Evolutionary conservation across 2,888 invertebrate species (phyloP).

Genomic region (Lacanobia oleracea): DNA sequence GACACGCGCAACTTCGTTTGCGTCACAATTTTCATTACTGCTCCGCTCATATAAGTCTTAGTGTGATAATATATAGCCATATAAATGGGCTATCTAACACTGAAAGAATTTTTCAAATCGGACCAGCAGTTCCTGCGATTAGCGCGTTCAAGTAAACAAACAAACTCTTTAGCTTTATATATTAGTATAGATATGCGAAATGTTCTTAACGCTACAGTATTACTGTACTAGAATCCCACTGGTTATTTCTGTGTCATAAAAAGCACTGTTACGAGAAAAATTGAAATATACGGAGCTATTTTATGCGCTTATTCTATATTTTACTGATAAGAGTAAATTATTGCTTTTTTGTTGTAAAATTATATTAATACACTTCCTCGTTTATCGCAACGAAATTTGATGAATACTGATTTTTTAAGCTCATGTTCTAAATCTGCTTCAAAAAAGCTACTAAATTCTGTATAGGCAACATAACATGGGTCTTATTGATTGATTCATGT

Average conservation of each 20-base stretch:
- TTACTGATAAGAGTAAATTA: slow-evolving; percentile 18
- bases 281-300: not conserved
- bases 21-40: too few species aligned
- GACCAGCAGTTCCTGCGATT: too few species aligned
- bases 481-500: slow-evolving; percentile 4
- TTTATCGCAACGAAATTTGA: not conserved
- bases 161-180: too few species aligned
- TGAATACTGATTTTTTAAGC: not conserved
- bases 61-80: too few species aligned
- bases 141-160: too few species aligned
- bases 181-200: too few species aligned
- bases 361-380: slow-evolving; percentile 4
- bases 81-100: too few species aligned
- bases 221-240: slow-evolving; percentile 4
- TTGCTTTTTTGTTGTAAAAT: not conserved
- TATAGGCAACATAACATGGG: too few species aligned
- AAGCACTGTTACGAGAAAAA: not conserved
- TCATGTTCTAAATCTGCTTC: too few species aligned
- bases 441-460: not conserved
- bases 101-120: too few species aligned
- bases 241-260: not conserved
- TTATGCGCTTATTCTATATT: slow-evolving; percentile 8
- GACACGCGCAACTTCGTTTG: too few species aligned
- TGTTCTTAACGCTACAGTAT: slow-evolving; percentile 16
- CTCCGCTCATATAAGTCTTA: too few species aligned